Base-by-base conservation (phyloP, 1,140 invertebrate species). In the Drosophila nigromelanica region DNA sequence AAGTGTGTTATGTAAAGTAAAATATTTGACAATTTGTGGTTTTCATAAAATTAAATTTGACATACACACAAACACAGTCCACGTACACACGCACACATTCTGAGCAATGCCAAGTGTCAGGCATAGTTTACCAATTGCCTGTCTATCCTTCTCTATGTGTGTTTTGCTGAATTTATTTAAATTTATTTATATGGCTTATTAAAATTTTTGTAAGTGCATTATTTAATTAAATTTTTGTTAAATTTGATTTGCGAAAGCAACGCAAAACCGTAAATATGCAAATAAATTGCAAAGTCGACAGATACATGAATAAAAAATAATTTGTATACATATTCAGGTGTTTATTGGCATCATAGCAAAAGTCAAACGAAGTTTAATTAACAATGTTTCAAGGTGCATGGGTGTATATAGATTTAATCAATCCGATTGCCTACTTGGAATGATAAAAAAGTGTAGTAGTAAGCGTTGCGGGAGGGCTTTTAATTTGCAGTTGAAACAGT, bases 1-100 rank as follows among this genome's bases (percentile, higher is more conserved):
- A 15, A 51, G 37, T 15, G n/a, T 66, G 76, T 73, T 76, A 59
- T 61, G 62, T 62, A 79, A 89, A 87, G 70, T 68, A 89, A 89
- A 89, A 89, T 89, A 89, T 89, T 89, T 89, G 83, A 78, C 83
- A 83, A 89, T 89, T 89, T 89, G 83, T 48, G 83, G 83, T 75
- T 77, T 89, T 71, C 56, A 74, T 63, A 77, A 89, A 89, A 89
- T 89, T 89, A 83, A 89, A 83, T 89, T 89, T 89, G 62, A 62
- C 55, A 54, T 42, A 15, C 21, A 50, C 55, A 69, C 64, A 56
- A 58, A 73, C n/a, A 50, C 37, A 30, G 43, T 24, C 39, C 4
- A 52, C 45, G 42, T 12, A 42, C 8, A 55, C 15, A 18, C 37
- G 27, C 27, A 66, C 12, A 27, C 24, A 33, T 8, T 8, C 47